Evolutionary conservation across 2,888 invertebrate species (phyloP).

Genomic region (Omphaloscelis lunosa): DNA sequence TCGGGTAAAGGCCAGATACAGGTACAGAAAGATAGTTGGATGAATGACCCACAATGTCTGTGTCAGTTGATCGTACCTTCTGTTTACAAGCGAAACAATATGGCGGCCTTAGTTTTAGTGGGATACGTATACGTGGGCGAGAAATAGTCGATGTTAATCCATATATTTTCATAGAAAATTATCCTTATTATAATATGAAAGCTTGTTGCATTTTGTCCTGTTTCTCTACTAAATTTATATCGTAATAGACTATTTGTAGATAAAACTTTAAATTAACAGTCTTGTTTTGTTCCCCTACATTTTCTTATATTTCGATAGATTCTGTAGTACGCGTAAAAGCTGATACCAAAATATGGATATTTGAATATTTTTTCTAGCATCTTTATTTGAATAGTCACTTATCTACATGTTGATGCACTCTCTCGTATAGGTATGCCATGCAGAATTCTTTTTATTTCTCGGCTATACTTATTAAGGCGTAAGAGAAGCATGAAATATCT

Average conservation of each 20-base stretch:
- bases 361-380: slow-evolving; percentile 31
- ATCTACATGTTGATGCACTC: slow-evolving; percentile 7
- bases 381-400: slow-evolving; percentile 20
- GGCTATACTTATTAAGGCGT: slow-evolving; percentile 31
- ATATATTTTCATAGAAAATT: slow-evolving; percentile 77
- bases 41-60: slow-evolving; percentile 25
- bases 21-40: slow-evolving; percentile 32
- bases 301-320: slow-evolving; percentile 21
- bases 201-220: slow-evolving; percentile 35
- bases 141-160: slow-evolving; percentile 73
- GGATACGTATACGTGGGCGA: slow-evolving; percentile 75
- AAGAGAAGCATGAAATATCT: slow-evolving; percentile 56
- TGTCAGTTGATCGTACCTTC: slow-evolving; percentile 11
- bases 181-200: slow-evolving; percentile 66
- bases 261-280: slow-evolving; percentile 32
- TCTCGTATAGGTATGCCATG: not conserved
- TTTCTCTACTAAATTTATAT: slow-evolving; percentile 21
- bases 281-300: slow-evolving; percentile 22
- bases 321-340: slow-evolving; percentile 20
- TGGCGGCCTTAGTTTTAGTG: slow-evolving; percentile 68
- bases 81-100: slow-evolving; percentile 63
- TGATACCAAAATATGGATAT: slow-evolving; percentile 16
- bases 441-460: slow-evolving; percentile 30
- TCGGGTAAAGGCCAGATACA: slow-evolving; percentile 45
- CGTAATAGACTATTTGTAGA: slow-evolving; percentile 22